Conservation (phyloP, 2,888 invertebrate species). For the Drosophila quinaria region DNA sequence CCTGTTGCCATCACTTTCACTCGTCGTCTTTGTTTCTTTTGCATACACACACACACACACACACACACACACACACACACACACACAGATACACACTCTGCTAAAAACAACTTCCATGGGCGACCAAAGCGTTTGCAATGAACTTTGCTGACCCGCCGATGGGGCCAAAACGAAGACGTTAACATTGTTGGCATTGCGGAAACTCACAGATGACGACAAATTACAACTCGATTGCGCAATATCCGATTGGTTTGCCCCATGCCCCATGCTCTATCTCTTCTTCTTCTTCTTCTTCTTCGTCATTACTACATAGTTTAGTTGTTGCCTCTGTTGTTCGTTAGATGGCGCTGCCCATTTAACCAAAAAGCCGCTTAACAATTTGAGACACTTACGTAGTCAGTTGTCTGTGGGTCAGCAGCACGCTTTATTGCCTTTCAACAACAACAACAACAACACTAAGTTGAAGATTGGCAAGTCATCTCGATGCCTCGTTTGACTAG, state of each 20-base stretch:
- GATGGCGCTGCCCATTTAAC: conserved; percentile 14
- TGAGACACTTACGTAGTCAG: conserved; percentile 23
- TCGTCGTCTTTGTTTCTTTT: conserved; percentile 34
- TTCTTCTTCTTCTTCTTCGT: not conserved
- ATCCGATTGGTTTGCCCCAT: conserved; percentile 61
- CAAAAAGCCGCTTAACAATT: conserved; percentile 51
- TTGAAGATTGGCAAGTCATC: conserved; percentile 7
- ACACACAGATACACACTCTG: not conserved
- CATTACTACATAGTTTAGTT: not conserved
- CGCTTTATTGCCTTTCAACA: conserved; percentile 21
- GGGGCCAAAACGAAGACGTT: conserved; percentile 1
- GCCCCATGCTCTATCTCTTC: conserved; percentile 8
- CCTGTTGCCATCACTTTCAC: conserved; percentile 68
- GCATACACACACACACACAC: conserved; percentile 49
- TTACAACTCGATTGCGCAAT: conserved; percentile 60
- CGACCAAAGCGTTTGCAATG: conserved; percentile 42
- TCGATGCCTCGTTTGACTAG: not conserved
- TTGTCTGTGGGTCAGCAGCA: conserved; percentile 58
- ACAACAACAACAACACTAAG: not conserved
- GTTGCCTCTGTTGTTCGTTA: conserved; percentile 14
- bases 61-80: conserved; percentile 18
- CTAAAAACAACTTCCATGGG: conserved; percentile 7
- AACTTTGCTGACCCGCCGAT: conserved; percentile 57
- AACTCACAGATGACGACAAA: conserved; percentile 50
- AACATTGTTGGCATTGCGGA: conserved; percentile 53